Evolutionary conservation across 2,888 invertebrate species (phyloP), one percentile per base, ranked within the genome.

Genomic region (Parasteatoda lunata): DNA sequence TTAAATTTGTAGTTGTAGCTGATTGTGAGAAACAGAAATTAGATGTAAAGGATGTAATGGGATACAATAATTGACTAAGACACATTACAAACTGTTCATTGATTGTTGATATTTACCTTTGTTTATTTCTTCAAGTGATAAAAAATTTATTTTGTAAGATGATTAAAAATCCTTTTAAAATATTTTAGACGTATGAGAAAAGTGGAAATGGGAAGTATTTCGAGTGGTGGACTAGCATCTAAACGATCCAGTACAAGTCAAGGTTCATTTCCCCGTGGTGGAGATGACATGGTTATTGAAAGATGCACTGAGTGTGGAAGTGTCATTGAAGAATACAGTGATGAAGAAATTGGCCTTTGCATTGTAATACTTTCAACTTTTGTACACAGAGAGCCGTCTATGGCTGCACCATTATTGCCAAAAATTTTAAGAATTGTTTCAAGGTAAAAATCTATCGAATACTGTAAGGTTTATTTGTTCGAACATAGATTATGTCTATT

Each of bases 361-460:
- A 96, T 99, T 90, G 96, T 98, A 73, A 96, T 96, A 89, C 93
- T 99, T 89, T 97, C 97, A 51, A 98, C 99, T 0, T 98, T 98
- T 92, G 97, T 99, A 89, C 98, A 99, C 91, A 94, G 99, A 47
- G 98, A 99, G 92, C 98, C 99, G 0, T 95, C 96, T 11, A 91
- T 93, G 90, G 98, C 99, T n/a, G 98, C 99, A 3, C 96, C 97
- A 0, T 93, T 98, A 91, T 92, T 99, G 88, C 97, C 98, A 0
- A 96, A 98, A 90, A 96, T 99, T 90, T 93, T 99, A 51, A 95
- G 95, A 89, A 95, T 96, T 88, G 97, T 98, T 48, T 95, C 97
- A 84, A 96, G 96, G 97, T 97, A 92, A 91, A 9, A 8, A 48
- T 30, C 30, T 30, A 30, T 30, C 30, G 30, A 30, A 30, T 30